phyloP scores from a whole-genome alignment of 2,797 vertebrate genomes.

The Tapera naevia region DNA sequence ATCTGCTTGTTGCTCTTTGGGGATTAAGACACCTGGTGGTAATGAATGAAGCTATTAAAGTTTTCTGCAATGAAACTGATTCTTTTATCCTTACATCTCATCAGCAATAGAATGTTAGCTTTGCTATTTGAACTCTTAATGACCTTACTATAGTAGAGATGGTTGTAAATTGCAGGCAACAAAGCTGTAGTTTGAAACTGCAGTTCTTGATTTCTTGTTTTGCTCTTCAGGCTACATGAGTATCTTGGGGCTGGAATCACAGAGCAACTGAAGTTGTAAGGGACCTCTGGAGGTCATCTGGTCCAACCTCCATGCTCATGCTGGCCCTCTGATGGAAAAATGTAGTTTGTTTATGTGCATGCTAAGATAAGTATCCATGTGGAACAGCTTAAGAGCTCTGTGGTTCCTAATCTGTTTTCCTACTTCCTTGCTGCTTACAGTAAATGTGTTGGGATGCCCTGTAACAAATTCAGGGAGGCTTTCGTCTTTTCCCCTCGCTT shows the following conservation, averaged over 20 bases:
- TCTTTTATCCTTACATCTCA: too few relatives aligned
- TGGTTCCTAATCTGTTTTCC: neutral
- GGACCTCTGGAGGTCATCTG: neutral
- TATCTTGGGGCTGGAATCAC: neutral
- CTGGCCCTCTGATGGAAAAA: neutral
- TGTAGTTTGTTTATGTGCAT: neutral
- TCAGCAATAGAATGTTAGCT: too few relatives aligned
- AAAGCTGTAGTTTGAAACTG: neutral
- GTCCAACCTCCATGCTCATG: neutral
- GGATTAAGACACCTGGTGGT: neutral
- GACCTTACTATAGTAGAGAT: neutral
- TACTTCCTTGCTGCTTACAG: neutral
- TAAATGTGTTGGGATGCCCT: neutral
- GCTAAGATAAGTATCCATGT: neutral
- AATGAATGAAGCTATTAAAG: constrained; percentile 12
- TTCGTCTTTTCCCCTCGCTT: neutral
- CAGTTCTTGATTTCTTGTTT: neutral
- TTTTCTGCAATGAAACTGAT: constrained; percentile 17
- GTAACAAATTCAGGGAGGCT: neutral
- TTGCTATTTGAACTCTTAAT: constrained; percentile 10
- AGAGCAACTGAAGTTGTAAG: neutral
- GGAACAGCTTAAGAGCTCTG: neutral
- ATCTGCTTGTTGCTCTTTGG: neutral
- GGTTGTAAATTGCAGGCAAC: neutral
- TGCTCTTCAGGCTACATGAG: neutral